These are phyloP conservation scores for Gila robusta DNA, from an alignment of 2,797 vertebrate species.

Conservation along the genomic window DNA sequence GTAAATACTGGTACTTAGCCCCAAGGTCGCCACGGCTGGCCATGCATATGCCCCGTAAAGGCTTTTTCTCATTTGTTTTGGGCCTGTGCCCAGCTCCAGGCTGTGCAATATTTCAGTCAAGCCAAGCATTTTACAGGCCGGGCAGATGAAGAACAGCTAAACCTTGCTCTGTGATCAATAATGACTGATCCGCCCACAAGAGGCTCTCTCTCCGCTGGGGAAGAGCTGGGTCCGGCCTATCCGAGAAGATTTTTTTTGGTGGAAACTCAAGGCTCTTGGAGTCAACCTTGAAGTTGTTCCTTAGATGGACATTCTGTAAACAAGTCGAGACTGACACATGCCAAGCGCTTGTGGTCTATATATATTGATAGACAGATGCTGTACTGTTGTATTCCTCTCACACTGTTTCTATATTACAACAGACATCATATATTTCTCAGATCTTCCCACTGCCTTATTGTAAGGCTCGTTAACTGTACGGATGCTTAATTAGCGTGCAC, in stretches of 20 bases:
- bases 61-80: conserved; percentile 70
- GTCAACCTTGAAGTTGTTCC: conserved; percentile 6
- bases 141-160: conserved; percentile 51
- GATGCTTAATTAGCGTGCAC: conserved; percentile 76
- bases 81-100: conserved; percentile 66
- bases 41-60: conserved; percentile 58
- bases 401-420: conserved; percentile 63
- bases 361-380: conserved; percentile 29
- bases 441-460: conserved; percentile 70
- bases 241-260: not conserved
- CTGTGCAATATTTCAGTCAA: conserved; percentile 70
- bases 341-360: not conserved
- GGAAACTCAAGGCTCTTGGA: conserved; percentile 38
- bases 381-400: conserved; percentile 28
- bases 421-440: conserved; percentile 66
- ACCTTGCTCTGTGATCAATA: conserved; percentile 63
- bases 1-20: conserved; percentile 63
- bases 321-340: not conserved
- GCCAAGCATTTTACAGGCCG: conserved; percentile 67
- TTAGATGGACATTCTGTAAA: conserved; percentile 1
- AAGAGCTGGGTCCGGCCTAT: not conserved
- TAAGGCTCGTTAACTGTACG: conserved; percentile 72
- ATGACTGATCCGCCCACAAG: conserved; percentile 62
- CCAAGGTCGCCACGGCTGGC: conserved; percentile 49
- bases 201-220: conserved; percentile 7